These are phyloP conservation scores for Pleuronectes platessa DNA, from an alignment of 2,113 vertebrate genomes.

Conservation along the genomic window DNA sequence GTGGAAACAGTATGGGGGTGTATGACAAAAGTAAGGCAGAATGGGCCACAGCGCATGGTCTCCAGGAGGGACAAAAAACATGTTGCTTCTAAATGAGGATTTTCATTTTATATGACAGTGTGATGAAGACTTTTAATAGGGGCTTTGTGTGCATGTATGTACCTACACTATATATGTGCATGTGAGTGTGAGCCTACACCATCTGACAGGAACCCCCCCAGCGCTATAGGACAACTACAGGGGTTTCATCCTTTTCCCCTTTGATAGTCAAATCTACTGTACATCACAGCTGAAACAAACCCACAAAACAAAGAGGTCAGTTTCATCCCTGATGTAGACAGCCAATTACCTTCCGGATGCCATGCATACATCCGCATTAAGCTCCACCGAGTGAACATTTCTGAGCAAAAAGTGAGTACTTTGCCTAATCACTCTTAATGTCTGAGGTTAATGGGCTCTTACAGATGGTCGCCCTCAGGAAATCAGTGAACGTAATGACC, in stretches of 20 bases:
- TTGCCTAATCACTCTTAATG: conserved; percentile 72
- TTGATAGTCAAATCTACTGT: conserved; percentile 21
- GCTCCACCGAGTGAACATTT: conserved; percentile 22
- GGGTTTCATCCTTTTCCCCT: conserved; percentile 1
- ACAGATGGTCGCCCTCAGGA: conserved; percentile 60
- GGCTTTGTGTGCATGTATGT: conserved; percentile 31
- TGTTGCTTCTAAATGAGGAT: conserved; percentile 66
- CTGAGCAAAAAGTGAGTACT: conserved; percentile 54
- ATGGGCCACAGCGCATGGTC: conserved; percentile 8
- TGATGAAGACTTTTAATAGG: conserved; percentile 49
- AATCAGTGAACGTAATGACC: conserved; percentile 82
- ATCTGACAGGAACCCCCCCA: conserved; percentile 28
- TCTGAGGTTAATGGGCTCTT: conserved; percentile 71
- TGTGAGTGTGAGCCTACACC: background rate
- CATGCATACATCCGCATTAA: conserved; percentile 42
- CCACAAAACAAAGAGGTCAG: conserved; percentile 37
- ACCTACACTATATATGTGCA: conserved; percentile 12
- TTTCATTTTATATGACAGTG: conserved; percentile 64
- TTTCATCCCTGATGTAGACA: conserved; percentile 29
- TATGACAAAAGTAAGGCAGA: background rate
- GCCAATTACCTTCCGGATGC: conserved; percentile 23
- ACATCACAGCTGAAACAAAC: conserved; percentile 2
- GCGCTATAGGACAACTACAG: background rate
- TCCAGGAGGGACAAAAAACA: conserved; percentile 42
- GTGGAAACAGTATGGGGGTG: conserved; percentile 23